phyloP scores from a whole-genome alignment of 2,113 vertebrate genomes.

The Eolophus roseicapilla region DNA sequence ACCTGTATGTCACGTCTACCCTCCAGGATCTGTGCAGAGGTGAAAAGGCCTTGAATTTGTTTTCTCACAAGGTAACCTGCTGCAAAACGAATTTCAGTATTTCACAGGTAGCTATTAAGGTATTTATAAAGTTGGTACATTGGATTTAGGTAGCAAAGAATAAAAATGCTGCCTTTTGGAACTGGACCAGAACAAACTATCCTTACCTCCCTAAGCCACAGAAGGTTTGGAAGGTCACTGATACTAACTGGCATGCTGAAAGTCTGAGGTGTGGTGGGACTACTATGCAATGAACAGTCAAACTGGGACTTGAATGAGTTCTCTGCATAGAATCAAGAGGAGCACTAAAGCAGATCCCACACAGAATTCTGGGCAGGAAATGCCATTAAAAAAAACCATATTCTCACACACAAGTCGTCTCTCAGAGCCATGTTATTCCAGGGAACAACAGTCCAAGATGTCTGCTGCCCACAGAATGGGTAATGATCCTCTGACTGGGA shows the following conservation, averaged over 20 bases:
- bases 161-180: neutral
- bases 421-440: neutral
- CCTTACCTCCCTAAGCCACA: neutral
- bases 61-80: neutral
- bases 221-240: neutral
- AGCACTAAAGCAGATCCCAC: neutral
- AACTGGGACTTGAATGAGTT: neutral
- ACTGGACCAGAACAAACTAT: neutral
- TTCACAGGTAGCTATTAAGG: neutral
- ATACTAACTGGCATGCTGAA: neutral
- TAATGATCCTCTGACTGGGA: neutral
- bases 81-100: neutral
- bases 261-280: neutral
- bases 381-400: neutral
- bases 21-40: neutral
- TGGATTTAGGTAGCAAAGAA: neutral
- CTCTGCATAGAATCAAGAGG: neutral
- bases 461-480: neutral
- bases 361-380: neutral
- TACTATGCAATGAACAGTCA: neutral
- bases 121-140: neutral
- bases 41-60: neutral
- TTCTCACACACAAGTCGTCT: neutral
- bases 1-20: neutral
- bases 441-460: neutral